Conservation (phyloP, 2,888 invertebrate genomes). For the Pseudococcus jackbeardsleyi region DNA sequence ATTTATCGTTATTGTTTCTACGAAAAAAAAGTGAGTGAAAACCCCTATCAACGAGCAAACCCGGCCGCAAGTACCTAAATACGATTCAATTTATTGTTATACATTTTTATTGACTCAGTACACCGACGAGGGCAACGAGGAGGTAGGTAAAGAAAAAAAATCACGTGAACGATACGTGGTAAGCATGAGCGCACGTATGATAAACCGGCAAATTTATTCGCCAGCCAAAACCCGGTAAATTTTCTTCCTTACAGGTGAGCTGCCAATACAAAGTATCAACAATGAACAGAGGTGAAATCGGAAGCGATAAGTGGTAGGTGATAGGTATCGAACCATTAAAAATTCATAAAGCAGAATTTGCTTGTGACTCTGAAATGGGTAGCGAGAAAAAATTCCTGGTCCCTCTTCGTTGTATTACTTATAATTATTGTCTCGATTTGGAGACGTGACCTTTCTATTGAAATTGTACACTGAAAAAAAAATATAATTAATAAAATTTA, state of each 20-base stretch:
- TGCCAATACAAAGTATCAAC: not conserved
- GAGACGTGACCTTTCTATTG: too few relatives aligned
- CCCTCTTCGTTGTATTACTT: too few relatives aligned
- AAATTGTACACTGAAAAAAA: too few relatives aligned
- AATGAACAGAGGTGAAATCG: not conserved
- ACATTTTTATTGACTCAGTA: slow-evolving; percentile 41
- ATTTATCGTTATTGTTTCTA: not conserved
- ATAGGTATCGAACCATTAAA: too few relatives aligned
- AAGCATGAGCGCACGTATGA: slow-evolving; percentile 19
- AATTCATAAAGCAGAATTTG: too few relatives aligned
- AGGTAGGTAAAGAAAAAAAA: slow-evolving; percentile 16
- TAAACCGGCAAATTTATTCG: slow-evolving; percentile 8
- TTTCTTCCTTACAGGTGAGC: slow-evolving; percentile 30
- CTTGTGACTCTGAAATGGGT: too few relatives aligned
- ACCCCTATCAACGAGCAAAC: not conserved
- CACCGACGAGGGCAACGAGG: not conserved
- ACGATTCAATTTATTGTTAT: slow-evolving; percentile 43
- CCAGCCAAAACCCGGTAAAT: not conserved
- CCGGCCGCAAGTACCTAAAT: not conserved
- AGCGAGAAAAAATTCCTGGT: too few relatives aligned
- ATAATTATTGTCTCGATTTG: too few relatives aligned
- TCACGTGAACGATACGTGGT: slow-evolving; percentile 42
- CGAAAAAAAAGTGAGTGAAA: not conserved
- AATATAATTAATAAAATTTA: too few relatives aligned
- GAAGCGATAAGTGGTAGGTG: too few relatives aligned